These are phyloP conservation scores for Oreochromis tanganicae DNA, from an alignment of 2,113 vertebrate species.

Conservation along the genomic window DNA sequence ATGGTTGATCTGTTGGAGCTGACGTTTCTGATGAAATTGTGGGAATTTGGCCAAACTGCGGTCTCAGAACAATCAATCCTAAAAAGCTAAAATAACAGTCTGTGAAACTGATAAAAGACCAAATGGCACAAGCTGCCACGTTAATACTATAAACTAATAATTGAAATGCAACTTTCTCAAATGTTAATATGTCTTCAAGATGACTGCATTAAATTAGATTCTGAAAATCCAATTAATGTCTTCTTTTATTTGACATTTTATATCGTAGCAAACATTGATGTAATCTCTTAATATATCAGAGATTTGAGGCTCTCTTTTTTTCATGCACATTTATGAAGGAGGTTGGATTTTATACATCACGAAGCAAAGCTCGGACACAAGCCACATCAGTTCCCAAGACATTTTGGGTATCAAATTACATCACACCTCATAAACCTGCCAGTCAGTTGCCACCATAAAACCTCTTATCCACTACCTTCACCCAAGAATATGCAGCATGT, in stretches of 20 bases:
- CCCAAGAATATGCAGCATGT: slow-evolving; percentile 15
- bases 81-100: neutral
- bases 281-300: neutral
- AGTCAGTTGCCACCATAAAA: slow-evolving; percentile 30
- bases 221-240: neutral
- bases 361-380: slow-evolving; percentile 7
- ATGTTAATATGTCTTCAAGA: neutral
- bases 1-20: neutral
- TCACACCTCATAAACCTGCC: slow-evolving; percentile 54
- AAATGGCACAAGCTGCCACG: neutral
- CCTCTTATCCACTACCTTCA: slow-evolving; percentile 5
- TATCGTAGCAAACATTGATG: neutral
- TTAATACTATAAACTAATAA: neutral
- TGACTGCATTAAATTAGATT: neutral
- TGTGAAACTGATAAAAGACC: neutral
- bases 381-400: slow-evolving; percentile 11
- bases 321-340: neutral
- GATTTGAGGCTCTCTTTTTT: neutral
- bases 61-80: neutral
- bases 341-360: slow-evolving; percentile 8
- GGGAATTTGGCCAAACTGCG: neutral
- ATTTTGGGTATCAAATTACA: slow-evolving; percentile 28
- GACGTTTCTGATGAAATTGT: neutral
- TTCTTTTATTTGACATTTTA: slow-evolving; percentile 22
- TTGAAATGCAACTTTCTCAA: neutral